Evolutionary conservation across 2,888 invertebrate species (phyloP), one percentile per base, ranked within the genome.

Genomic region (Drosophila monieri): DNA sequence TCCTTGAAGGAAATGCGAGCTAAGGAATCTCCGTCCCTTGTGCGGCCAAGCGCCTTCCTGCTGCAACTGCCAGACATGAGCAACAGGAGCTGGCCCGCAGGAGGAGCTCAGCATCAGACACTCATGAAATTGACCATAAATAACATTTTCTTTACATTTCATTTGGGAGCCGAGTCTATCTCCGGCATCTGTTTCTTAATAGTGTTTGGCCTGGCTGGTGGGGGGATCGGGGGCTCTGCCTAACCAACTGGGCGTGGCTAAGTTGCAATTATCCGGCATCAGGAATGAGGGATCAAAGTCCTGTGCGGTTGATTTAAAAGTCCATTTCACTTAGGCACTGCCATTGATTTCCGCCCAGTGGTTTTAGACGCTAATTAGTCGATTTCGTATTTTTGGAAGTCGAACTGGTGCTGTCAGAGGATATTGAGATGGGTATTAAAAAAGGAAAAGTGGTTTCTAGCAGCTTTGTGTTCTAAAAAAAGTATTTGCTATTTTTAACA

Each of bases 81-180:
- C 78, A 66, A 64, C 73, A 75, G 67, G 70, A 64, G 72, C 56
- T 41, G 18, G 15, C 35, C 49, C 56, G 23, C 54, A 53, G 44
- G 49, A 62, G 58, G 37, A 57, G 43, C 51, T 18, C 56, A 68
- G 57, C 80, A 65, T 54, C 85, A 85, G 77, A 84, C 83, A 85
- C 85, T 85, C 83, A 77, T 83, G 84, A 86, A 85, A 85, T 85
- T 86, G 88, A 79, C 87, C 88, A 85, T 85, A 88, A 85, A 85
- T 85, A 88, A 85, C 86, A 86, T 86, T 88, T 85, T 85, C 88
- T 77, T 86, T 86, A 85, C 87, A 85, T 88, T 88, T 88, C 84
- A 88, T 87, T 83, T 87, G 83, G 83, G 68, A 71, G 73, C 68
- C 74, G 52, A 21, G 43, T 35, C 52, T 52, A 52, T 51, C 44